Conservation (phyloP, 2,113 vertebrate species). For the Danionella cerebrum region DNA sequence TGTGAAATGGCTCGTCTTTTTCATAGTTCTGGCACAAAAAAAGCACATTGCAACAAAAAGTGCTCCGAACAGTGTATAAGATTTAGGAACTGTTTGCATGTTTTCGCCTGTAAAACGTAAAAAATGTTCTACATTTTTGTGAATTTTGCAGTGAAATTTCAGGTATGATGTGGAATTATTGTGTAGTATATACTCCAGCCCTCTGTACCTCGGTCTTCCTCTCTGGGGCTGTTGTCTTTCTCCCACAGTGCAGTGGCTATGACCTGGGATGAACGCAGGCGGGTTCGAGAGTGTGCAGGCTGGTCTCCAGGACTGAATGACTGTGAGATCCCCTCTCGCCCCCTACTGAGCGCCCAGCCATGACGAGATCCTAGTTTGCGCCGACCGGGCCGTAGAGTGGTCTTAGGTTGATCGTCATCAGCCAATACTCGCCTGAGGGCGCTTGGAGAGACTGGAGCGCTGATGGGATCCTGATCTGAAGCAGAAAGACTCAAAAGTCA, state of each 20-base stretch:
- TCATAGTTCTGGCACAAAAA: too few relatives aligned
- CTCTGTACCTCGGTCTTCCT: slow-evolving; percentile 5
- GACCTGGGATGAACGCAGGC: slow-evolving; percentile 37
- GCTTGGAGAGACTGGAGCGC: slow-evolving; percentile 61
- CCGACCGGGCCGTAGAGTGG: slow-evolving; percentile 35
- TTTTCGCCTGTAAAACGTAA: too few relatives aligned
- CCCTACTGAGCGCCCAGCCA: slow-evolving; percentile 59
- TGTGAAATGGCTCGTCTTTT: too few relatives aligned
- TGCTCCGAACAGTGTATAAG: too few relatives aligned
- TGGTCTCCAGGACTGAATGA: slow-evolving; percentile 66
- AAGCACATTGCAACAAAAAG: too few relatives aligned
- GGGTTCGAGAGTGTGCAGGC: slow-evolving; percentile 42
- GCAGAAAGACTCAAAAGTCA: neutral
- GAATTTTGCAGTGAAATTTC: too few relatives aligned
- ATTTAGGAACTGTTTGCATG: too few relatives aligned
- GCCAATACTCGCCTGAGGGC: slow-evolving; percentile 42
- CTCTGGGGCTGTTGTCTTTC: slow-evolving; percentile 46
- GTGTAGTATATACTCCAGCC: too few relatives aligned
- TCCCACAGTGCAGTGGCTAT: slow-evolving; percentile 49
- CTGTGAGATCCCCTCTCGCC: slow-evolving; percentile 50
- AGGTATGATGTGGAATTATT: too few relatives aligned
- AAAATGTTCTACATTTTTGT: too few relatives aligned
- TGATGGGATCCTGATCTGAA: slow-evolving; percentile 48
- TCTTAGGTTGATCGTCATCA: slow-evolving; percentile 46
- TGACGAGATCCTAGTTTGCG: slow-evolving; percentile 67